phyloP scores from a whole-genome alignment of 2,797 vertebrate species.

The Pseudomugil tenellus region DNA sequence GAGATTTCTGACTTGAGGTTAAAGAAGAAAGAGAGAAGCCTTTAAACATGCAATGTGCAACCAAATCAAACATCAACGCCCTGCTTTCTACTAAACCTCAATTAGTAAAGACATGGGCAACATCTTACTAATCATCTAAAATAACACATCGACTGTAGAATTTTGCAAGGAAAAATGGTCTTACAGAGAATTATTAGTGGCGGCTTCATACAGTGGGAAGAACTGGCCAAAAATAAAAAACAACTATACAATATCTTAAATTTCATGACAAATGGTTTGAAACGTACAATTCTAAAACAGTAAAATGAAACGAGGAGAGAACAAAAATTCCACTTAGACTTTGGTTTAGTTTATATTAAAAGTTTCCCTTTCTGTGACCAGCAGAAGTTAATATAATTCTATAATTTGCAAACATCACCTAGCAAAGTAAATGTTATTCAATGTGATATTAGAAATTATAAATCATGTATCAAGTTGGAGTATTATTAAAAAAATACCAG shows the following conservation, averaged over 20 bases:
- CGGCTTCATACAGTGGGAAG: slow-evolving; percentile 52
- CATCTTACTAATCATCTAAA: slow-evolving; percentile 40
- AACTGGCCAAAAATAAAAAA: slow-evolving; percentile 57
- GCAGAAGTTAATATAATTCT: slow-evolving; percentile 54
- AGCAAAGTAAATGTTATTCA: slow-evolving; percentile 32
- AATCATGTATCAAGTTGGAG: slow-evolving; percentile 40
- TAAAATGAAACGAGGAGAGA: slow-evolving; percentile 37
- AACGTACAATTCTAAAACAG: slow-evolving; percentile 18
- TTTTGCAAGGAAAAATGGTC: slow-evolving; percentile 59
- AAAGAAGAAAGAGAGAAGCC: slow-evolving; percentile 40
- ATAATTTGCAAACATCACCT: slow-evolving; percentile 27
- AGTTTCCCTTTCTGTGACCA: slow-evolving; percentile 71
- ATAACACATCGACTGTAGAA: slow-evolving; percentile 28
- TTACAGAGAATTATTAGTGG: slow-evolving; percentile 43
- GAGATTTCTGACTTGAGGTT: slow-evolving; percentile 60
- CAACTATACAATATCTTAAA: slow-evolving; percentile 17
- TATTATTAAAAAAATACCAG: slow-evolving; percentile 21
- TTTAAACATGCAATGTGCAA: slow-evolving; percentile 70
- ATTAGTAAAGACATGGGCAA: slow-evolving; percentile 38
- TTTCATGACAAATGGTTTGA: slow-evolving; percentile 36
- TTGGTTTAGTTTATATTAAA: slow-evolving; percentile 66
- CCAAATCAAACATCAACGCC: slow-evolving; percentile 47
- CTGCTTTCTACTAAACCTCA: slow-evolving; percentile 53
- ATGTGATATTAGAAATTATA: slow-evolving; percentile 35
- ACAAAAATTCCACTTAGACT: slow-evolving; percentile 58